These are phyloP conservation scores for Sphenodon punctatus DNA, from an alignment of 2,797 vertebrate species.

Conservation along the genomic window DNA sequence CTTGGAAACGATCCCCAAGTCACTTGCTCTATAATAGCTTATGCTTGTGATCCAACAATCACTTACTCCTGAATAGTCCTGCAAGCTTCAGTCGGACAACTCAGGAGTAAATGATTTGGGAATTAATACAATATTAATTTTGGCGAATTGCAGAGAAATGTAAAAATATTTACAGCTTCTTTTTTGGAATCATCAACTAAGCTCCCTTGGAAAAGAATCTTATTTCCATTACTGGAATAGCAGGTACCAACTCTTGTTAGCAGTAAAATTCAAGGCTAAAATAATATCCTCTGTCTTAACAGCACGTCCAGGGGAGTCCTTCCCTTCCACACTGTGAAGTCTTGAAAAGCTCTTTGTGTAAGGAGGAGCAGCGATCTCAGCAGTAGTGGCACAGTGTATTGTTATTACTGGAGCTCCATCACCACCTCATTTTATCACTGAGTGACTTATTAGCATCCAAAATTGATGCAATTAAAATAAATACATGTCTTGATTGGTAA, in stretches of 20 bases:
- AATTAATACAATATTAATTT: neutral
- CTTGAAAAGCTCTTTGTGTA: neutral
- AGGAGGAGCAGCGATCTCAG: neutral
- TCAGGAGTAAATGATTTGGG: no score
- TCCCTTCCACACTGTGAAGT: neutral
- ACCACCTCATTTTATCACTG: neutral
- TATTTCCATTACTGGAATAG: neutral
- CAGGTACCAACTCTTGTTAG: neutral
- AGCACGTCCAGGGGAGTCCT: neutral
- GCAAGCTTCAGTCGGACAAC: no score
- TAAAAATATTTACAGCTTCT: neutral
- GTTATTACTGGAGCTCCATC: neutral
- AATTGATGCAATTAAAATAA: neutral
- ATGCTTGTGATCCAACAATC: no score
- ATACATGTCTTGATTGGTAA: neutral
- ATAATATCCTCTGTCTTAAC: neutral
- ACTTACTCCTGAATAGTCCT: no score
- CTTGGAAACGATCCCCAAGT: no score
- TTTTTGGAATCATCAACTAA: neutral
- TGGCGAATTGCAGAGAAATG: neutral
- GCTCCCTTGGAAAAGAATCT: neutral
- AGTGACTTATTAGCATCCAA: constrained; percentile 4
- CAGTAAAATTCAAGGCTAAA: neutral
- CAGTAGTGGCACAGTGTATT: neutral
- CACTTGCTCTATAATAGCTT: no score